Percentiles rank a stretch among this genome's conserved stretches.
Evolutionary conservation across 2,797 vertebrate species (phyloP).

Genomic region (Myotis vivesi): DNA sequence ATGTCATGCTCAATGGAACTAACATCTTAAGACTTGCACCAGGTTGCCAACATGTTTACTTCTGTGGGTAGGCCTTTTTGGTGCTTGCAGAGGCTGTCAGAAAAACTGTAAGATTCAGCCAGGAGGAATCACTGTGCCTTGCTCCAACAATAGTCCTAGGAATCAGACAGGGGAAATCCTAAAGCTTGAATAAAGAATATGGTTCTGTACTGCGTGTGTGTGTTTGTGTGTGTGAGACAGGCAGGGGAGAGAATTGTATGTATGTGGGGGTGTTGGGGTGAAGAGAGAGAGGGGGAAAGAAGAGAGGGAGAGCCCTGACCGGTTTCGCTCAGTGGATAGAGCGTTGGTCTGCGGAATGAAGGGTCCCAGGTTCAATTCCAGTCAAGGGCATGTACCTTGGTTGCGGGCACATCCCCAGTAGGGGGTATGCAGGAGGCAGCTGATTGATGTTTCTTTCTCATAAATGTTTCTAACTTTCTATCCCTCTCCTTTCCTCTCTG

Average conservation of each 20-base stretch:
- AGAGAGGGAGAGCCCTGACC: neutral
- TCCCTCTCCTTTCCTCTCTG: too few relatives aligned
- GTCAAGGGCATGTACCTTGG: too few relatives aligned
- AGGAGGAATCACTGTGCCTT: neutral
- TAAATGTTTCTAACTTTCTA: too few relatives aligned
- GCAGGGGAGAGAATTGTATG: neutral
- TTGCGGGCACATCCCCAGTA: too few relatives aligned
- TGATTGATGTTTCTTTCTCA: too few relatives aligned
- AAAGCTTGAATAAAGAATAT: conserved; percentile 31
- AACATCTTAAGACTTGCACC: neutral
- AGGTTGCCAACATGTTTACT: neutral
- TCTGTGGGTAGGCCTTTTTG: neutral
- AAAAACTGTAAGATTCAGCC: neutral
- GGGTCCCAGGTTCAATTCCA: too few relatives aligned
- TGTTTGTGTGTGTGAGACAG: too few relatives aligned
- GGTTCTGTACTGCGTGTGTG: neutral
- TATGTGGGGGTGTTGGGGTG: neutral
- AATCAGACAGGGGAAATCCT: neutral
- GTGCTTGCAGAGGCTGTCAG: neutral
- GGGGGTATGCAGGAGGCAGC: too few relatives aligned
- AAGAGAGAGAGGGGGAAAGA: neutral
- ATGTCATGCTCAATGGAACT: neutral
- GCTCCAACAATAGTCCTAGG: neutral
- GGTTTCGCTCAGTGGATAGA: too few relatives aligned
- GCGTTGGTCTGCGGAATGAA: too few relatives aligned